These are phyloP conservation scores for Cephus spinipes DNA, from an alignment of 2,888 invertebrate species.

Conservation along the genomic window DNA sequence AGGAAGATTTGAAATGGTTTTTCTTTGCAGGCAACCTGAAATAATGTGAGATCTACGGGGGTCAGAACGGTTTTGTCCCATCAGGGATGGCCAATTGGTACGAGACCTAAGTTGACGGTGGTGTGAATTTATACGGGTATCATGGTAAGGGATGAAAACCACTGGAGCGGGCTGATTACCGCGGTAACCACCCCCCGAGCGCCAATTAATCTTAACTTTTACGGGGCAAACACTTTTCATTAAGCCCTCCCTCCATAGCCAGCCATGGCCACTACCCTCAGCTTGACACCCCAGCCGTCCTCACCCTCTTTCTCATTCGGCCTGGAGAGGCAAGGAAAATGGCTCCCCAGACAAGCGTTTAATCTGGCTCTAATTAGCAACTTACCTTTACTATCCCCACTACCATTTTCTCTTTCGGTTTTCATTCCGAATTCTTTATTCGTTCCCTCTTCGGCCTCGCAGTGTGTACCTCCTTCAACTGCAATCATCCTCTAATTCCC, in stretches of 20 bases:
- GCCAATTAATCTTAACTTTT: constrained; percentile 66
- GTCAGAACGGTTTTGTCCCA: no score
- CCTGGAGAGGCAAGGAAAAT: constrained; percentile 61
- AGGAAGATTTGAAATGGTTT: no score
- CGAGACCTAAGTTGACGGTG: no score
- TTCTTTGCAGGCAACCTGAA: no score
- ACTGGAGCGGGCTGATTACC: constrained; percentile 63
- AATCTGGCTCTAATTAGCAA: constrained; percentile 76
- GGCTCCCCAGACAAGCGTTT: constrained; percentile 74
- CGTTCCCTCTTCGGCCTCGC: no score
- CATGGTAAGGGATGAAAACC: constrained; percentile 49
- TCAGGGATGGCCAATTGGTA: no score
- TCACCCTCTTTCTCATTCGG: constrained; percentile 17
- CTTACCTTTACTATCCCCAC: constrained; percentile 65
- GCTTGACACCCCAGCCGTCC: constrained; percentile 5
- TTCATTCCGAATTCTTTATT: no score
- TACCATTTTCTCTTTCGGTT: constrained; percentile 18
- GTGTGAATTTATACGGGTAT: no score
- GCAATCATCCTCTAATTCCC: no score
- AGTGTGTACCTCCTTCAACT: no score
- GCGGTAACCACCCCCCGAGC: constrained; percentile 64
- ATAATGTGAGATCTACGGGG: no score
- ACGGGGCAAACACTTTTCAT: constrained; percentile 66
- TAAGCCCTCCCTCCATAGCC: constrained; percentile 51
- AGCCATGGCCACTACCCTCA: constrained; percentile 14